Conservation (phyloP, 2,797 vertebrate species). For the Phataginus tricuspis region DNA sequence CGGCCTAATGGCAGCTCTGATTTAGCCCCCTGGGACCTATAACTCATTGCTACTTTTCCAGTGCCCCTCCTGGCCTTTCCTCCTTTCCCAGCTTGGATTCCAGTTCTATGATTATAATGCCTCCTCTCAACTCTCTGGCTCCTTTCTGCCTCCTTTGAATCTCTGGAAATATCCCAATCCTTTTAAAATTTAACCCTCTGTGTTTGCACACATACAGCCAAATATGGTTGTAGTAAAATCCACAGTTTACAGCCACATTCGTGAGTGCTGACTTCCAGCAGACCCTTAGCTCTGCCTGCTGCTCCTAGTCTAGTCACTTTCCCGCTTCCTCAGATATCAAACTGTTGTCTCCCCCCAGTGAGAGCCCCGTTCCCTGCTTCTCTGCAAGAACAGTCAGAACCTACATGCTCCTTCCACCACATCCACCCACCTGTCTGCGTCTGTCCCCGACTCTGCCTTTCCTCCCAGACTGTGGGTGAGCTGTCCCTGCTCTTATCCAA, state of each 20-base stretch:
- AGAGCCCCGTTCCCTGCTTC: not conserved
- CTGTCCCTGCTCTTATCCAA: not conserved
- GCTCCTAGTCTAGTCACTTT: not conserved
- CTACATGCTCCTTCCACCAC: accelerated
- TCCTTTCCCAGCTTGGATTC: not conserved
- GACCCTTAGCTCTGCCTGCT: not conserved
- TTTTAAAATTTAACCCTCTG: not conserved
- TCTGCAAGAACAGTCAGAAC: not conserved
- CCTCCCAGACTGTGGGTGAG: no score
- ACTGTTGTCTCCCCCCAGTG: not conserved
- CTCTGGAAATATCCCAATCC: not conserved
- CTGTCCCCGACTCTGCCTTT: not conserved
- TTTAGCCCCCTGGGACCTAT: not conserved
- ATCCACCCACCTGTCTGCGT: not conserved
- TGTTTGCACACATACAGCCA: not conserved
- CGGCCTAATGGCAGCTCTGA: not conserved
- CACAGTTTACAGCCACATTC: not conserved
- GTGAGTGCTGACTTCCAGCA: not conserved
- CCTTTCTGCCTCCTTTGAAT: not conserved
- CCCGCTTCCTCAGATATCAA: no score
- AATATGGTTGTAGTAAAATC: not conserved
- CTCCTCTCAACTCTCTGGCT: not conserved
- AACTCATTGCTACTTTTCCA: not conserved
- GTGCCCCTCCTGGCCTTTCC: not conserved
- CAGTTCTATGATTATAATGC: not conserved